Evolutionary conservation across 2,888 invertebrate genomes (phyloP).

Genomic region (Pammene aurita): DNA sequence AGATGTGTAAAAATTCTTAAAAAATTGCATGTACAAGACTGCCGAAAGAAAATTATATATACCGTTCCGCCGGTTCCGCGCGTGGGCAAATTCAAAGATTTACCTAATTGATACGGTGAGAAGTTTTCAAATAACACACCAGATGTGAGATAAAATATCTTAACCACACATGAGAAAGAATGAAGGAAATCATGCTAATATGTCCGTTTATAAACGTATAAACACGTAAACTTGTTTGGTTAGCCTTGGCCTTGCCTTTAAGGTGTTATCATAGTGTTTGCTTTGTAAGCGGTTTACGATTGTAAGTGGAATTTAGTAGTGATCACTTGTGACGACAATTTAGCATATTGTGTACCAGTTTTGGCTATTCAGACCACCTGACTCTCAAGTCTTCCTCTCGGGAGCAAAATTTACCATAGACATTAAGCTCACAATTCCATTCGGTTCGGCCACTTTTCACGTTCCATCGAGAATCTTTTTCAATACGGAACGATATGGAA

Average conservation of each 20-base stretch:
- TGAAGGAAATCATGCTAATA: slow-evolving; percentile 39
- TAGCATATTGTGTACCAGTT: no score
- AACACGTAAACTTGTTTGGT: slow-evolving; percentile 33
- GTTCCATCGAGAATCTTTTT: no score
- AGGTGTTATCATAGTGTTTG: slow-evolving; percentile 18
- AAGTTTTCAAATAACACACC: slow-evolving; percentile 15
- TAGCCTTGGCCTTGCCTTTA: slow-evolving; percentile 38
- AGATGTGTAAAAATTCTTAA: no score
- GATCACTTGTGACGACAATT: background rate
- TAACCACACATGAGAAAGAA: slow-evolving; percentile 18
- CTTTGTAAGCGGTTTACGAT: background rate
- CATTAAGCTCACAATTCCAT: no score
- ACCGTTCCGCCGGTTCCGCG: no score
- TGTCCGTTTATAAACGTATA: slow-evolving; percentile 22
- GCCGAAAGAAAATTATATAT: no score
- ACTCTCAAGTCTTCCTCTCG: no score
- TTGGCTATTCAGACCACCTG: no score
- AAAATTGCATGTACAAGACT: no score
- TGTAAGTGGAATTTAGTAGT: background rate
- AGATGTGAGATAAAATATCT: slow-evolving; percentile 18
- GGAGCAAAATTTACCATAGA: no score
- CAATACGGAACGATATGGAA: no score
- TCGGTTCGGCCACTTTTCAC: no score
- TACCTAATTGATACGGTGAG: background rate
- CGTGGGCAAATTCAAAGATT: background rate